Evolutionary conservation across 2,888 invertebrate genomes (phyloP).

Genomic region (Teleiodes luculella): DNA sequence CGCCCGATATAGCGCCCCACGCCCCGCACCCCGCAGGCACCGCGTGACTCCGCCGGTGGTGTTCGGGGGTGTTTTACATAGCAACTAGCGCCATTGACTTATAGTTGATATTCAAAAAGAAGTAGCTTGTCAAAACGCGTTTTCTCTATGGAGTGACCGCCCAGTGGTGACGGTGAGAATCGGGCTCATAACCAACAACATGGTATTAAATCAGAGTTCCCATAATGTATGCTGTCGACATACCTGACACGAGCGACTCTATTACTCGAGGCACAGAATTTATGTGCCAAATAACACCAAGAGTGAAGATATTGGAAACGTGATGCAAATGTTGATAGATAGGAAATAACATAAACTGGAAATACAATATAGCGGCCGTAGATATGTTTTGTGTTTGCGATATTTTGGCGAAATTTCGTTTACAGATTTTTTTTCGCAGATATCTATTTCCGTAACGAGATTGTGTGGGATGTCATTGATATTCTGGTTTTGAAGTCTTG

Average conservation of each 20-base stretch:
- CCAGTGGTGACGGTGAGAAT: no score
- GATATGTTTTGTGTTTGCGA: neutral
- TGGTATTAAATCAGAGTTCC: constrained; percentile 41
- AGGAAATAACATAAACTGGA: constrained; percentile 17
- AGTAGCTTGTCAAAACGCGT: no score
- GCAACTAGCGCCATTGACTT: no score
- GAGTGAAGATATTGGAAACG: constrained; percentile 69
- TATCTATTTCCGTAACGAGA: no score
- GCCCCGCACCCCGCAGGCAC: no score
- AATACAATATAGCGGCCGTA: constrained; percentile 9
- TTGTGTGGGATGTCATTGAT: neutral
- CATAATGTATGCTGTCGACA: constrained; percentile 64
- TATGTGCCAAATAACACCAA: constrained; percentile 65
- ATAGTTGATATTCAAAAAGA: no score
- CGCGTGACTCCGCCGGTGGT: no score
- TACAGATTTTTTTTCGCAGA: no score
- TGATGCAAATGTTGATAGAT: constrained; percentile 56
- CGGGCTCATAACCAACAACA: no score
- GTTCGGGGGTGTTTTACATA: no score
- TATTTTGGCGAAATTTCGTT: neutral
- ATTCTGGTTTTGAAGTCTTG: neutral
- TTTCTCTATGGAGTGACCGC: no score
- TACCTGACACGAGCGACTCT: constrained; percentile 59
- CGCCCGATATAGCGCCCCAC: no score
- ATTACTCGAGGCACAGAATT: constrained; percentile 62